Base-by-base conservation (phyloP, 1,140 invertebrate genomes). In the Capitella teleta region DNA sequence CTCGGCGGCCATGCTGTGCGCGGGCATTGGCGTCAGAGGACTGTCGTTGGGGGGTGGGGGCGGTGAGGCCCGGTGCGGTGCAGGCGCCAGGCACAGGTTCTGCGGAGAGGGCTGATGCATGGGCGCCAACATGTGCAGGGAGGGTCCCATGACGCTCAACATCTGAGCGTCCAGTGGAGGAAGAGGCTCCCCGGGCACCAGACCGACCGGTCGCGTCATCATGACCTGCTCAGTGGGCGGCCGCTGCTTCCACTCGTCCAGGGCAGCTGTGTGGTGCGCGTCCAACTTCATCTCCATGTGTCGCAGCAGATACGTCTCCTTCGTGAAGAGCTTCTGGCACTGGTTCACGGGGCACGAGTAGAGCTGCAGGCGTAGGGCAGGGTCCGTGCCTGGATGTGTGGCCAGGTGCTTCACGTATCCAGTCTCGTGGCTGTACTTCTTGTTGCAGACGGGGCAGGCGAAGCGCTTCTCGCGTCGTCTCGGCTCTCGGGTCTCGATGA, bases 271-370 rank as follows among this genome's bases (percentile, higher is more conserved):
- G 42, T 51, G 49, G 18, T 24, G 41, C 19, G 10, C 16, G 30
- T 51, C 49, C 14, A 36, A 4, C 30, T 51, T 51, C 49, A 51
- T 51, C 40, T 51, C 49, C 19, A 51, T 24, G 28, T 51, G 49
- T 3, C 49, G 18, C 26, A 41, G 38, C 10, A 51, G 42, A 34
- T 51, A 51, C 26, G 25, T 26, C 30, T 51, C 49, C 42, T 30
- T 51, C 4, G 49, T 41, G 30, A 51, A 51, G 21, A 51, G 28
- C 40, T 51, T 51, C 49, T 46, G 26, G 42, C 49, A 51, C n/a
- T n/a, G n/a, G n/a, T n/a, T n/a, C 6, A 51, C 49, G 5, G 23
- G 41, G 36, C 49, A 51, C 21, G 44, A 49, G 1, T 18, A 46
- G 16, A 51, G 49, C 38, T 10, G 10, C 18, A 8, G 10, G 8